Base-by-base conservation (phyloP, 2,113 vertebrate genomes). In the Artemisiospiza belli region DNA sequence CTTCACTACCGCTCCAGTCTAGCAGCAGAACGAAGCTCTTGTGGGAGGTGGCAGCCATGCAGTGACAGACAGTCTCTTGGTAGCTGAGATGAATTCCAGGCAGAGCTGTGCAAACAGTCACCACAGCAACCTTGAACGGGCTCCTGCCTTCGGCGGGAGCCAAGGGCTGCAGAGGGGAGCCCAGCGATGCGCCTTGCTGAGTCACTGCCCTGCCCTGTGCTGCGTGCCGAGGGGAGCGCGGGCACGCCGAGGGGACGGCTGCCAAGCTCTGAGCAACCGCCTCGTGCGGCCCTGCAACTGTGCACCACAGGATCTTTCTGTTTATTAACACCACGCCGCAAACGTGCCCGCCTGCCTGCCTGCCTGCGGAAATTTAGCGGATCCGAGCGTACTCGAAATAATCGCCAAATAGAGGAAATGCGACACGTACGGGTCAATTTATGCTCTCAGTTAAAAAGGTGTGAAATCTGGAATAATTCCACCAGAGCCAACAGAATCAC, bases 381-480 rank as follows among this genome's bases (percentile, higher is more conserved):
- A 91, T 78, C 92, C 28, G 83, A 90, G 83, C 3, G 49, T 10
- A 79, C 95, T 96, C 93, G 88, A 95, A 96, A 81, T 96, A 96
- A 95, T 96, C 83, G 91, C 95, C 95, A 86, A 94, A 92, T 3
- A 92, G 93, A 97, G 95, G 93, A 97, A 97, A 97, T 97, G 94
- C 95, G 95, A 96, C 95, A 95, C 95, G 84, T 94, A 79, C 77
- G 43, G 95, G 95, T 96, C 96, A 94, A 94, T 94, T 93, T 96
- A 89, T 96, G 94, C 86, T 96, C 88, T 96, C 95, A 89, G 93
- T 94, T 96, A 96, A 95, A 97, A 94, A 93, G 95, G 94, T 95
- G 94, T 96, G 96, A 97, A 96, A 92, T 93, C 94, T 94, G 94
- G 95, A 96, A 94, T 95, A 96, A 95, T 94, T 96, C 95, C 94